Evolutionary conservation across 2,797 vertebrate species (phyloP), one percentile per base, ranked within the genome.

Genomic region (Sebastes kiyomatsui): DNA sequence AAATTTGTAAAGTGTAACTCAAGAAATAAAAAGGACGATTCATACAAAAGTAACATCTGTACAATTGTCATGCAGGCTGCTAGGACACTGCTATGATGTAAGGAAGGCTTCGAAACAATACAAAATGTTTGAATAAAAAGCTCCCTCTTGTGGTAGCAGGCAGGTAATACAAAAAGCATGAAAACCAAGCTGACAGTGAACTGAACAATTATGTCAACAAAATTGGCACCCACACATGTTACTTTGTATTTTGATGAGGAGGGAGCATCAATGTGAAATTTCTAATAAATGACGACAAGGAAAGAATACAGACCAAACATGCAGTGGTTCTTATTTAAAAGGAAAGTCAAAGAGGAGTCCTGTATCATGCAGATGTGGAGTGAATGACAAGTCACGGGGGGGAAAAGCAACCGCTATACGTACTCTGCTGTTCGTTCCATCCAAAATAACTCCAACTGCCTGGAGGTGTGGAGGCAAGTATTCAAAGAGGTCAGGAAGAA

Each of bases 341-440:
- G 22, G 20, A 25, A 22, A 75, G 22, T n/a, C 46, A 58, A 70
- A 55, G 18, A 10, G 27, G 16, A 28, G 33, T 5, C 12, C 56
- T 90, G 89, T 74, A 67, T 32, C 76, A 78, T 69, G 85, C 72
- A 87, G 9, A 35, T 2, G 9, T 72, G 9, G 22, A 71, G 4
- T 54, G 42, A 33, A n/a, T 23, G 20, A 61, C 32, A 67, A 56
- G 11, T 54, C 8, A 83, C 22, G 12, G 14, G 35, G 18, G 7
- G 7, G 4, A 12, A 42, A 35, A 35, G 54, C 2, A 72, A 22
- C 27, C 14, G 28, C 81, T 64, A 56, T 99, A 99, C 98, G 90
- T 99, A 99, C 99, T 97, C 94, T 96, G 97, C 88, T 96, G 97
- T 81, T 98, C 97, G 94, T 94, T 97, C 98, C 97, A 99, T 97